A percentile compares a stretch with the other conserved stretches of the same genome.
Evolutionary conservation across 2,888 invertebrate species (phyloP).

Genomic region (Agrilus mali): DNA sequence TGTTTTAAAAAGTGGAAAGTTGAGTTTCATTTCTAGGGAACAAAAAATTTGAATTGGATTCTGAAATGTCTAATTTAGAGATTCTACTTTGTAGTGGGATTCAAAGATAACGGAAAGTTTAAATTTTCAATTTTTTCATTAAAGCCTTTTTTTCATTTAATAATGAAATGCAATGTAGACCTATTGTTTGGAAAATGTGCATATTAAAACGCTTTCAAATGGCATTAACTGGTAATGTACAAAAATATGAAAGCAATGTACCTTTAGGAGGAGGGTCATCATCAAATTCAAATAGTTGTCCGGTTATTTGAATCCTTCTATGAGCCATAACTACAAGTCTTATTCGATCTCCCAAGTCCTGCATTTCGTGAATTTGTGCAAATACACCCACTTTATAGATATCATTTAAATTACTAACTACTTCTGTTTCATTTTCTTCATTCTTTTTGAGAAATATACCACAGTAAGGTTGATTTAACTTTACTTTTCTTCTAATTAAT

Average conservation of each 20-base stretch:
- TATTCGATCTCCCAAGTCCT: conserved; percentile 83
- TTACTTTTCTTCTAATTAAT: conserved; percentile 83
- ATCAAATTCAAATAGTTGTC: conserved; percentile 64
- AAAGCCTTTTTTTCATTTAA: no score
- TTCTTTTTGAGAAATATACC: conserved; percentile 92
- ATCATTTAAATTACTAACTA: conserved; percentile 73
- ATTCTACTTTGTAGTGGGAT: no score
- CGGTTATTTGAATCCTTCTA: conserved; percentile 69
- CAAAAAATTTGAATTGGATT: conserved; percentile 11
- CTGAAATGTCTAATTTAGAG: not conserved
- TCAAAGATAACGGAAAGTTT: no score
- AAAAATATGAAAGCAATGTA: not conserved
- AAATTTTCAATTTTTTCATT: no score
- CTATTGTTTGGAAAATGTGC: no score
- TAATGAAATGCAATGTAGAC: no score
- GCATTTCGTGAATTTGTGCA: conserved; percentile 95
- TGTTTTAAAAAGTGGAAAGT: conserved; percentile 72
- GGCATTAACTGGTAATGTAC: not conserved
- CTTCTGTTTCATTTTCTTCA: conserved; percentile 77
- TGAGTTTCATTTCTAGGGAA: conserved; percentile 58
- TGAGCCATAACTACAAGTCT: conserved; percentile 92
- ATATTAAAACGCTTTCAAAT: no score
- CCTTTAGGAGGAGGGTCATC: conserved; percentile 34
- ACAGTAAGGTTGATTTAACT: conserved; percentile 91
- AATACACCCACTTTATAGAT: conserved; percentile 88